Conservation (phyloP, 2,797 vertebrate genomes). For the Anabas testudineus region DNA sequence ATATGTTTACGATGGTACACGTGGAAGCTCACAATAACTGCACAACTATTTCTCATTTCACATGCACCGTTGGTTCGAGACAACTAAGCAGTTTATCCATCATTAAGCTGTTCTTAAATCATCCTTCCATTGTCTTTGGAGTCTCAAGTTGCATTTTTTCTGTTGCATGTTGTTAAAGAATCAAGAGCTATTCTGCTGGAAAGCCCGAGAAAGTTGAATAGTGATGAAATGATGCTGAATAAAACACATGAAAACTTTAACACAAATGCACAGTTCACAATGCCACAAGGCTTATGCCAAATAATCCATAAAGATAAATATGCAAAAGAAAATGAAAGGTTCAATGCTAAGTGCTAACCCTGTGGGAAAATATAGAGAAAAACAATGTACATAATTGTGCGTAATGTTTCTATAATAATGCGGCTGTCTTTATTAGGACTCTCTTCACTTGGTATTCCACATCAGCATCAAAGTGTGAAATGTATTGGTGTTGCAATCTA, state of each 20-base stretch:
- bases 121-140: neutral
- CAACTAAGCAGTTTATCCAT: neutral
- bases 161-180: neutral
- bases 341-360: constrained; percentile 33
- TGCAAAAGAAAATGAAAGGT: constrained; percentile 22
- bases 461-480: constrained; percentile 76
- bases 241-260: neutral
- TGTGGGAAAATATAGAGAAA: constrained; percentile 3
- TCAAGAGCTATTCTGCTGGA: neutral
- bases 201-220: too few species aligned
- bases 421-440: constrained; percentile 34
- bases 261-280: constrained; percentile 41
- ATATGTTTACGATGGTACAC: neutral
- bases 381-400: constrained; percentile 4
- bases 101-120: neutral
- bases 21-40: neutral
- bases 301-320: constrained; percentile 35
- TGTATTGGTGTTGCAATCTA: constrained; percentile 77
- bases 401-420: constrained; percentile 47
- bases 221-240: neutral
- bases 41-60: neutral
- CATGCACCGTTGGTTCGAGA: neutral
- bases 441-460: constrained; percentile 58
- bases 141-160: neutral
- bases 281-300: constrained; percentile 10